Conservation (phyloP, 1,140 invertebrate species). For the Papilio polyxenes region DNA sequence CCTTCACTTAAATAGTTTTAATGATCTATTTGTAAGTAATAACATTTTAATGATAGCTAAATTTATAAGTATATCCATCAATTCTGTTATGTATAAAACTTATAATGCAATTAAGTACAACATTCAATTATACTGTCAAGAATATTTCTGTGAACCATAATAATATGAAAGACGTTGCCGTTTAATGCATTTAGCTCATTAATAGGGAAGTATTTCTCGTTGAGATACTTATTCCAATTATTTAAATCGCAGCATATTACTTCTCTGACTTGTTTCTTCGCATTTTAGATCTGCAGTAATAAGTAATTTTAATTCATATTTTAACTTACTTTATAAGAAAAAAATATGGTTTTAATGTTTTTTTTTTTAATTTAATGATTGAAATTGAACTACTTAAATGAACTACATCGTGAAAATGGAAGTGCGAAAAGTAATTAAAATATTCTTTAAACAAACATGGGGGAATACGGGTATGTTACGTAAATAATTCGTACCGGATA, state of each 20-base stretch:
- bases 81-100: not conserved
- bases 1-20: not conserved
- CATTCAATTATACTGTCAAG: not conserved
- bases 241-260: not conserved
- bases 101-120: not conserved
- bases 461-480: conserved; percentile 7
- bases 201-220: not conserved
- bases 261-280: no score
- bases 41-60: not conserved
- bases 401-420: not conserved
- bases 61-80: not conserved
- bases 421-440: not conserved
- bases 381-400: no score
- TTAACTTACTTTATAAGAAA: no score
- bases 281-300: no score
- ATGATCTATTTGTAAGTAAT: not conserved
- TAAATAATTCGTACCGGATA: not conserved
- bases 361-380: no score
- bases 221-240: not conserved
- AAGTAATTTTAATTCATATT: no score
- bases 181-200: not conserved
- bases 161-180: not conserved
- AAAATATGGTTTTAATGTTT: no score
- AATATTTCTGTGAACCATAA: not conserved
- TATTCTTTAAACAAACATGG: not conserved